Evolutionary conservation across 2,797 vertebrate species (phyloP), one percentile per base, ranked within the genome.

Genomic region (Apodemus agrarius): DNA sequence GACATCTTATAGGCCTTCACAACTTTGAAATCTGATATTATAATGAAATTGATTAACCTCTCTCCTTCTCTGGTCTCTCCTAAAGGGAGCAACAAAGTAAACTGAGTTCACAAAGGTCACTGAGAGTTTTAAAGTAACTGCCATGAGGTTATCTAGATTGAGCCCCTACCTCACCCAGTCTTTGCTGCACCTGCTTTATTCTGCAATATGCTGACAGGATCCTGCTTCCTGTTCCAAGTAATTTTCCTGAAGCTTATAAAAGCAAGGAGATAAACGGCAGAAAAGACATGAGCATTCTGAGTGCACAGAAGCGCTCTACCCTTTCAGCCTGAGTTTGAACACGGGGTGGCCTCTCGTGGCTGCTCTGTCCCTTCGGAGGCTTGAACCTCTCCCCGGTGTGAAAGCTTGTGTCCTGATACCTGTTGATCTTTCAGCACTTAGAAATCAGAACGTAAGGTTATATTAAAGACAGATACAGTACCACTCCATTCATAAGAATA

Each of bases 21-120:
- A 59, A n/a, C 34, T 86, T 81, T 91, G 22, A 93, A 95, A 89
- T 24, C 84, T 63, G 37, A 26, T 74, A 90, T 10, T 57, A 13
- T n/a, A 10, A 72, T 85, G 31, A 92, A 97, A 49, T 59, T 12
- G 5, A 8, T 81, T 54, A 1, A 7, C n/a, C 29, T 49, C n/a
- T 34, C 1, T 34, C 11, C 24, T 7, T 81, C 31, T 40, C 26
- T 74, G 19, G 13, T n/a, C 5, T 87, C 40, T 63, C n/a, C 3
- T 65, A 19, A 92, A 74, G 22, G 29, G 21, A 92, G 34, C 87
- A 61, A 40, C 13, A 74, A 90, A 82, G 10, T 57, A 90, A 89
- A 82, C 82, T 6, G 29, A 84, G 19, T 86, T 69, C 59, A 76
- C 29, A 94, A 3, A 52, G 24, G 13, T 65, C 79, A 80, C 2